Evolutionary conservation across 2,888 invertebrate species (phyloP).

Genomic region (Eupsilia transversa): DNA sequence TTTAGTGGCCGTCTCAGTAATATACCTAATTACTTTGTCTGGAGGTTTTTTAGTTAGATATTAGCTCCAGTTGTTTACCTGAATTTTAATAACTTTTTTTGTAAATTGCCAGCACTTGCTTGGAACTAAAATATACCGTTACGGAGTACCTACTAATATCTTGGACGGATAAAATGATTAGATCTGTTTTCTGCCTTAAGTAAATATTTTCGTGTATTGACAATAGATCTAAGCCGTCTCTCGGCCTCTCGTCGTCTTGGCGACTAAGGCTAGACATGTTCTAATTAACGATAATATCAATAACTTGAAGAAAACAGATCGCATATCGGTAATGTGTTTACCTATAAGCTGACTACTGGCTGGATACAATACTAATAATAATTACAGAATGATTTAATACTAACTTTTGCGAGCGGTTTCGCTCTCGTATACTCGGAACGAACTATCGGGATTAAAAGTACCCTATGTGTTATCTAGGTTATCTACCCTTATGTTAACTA

Average conservation of each 20-base stretch:
- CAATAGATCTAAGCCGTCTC: conserved; percentile 28
- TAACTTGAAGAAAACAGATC: conserved; percentile 52
- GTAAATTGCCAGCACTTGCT: not conserved
- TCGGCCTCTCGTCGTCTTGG: conserved; percentile 10
- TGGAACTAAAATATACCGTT: not conserved
- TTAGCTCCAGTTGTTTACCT: conserved; percentile 14
- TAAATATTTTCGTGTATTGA: conserved; percentile 33
- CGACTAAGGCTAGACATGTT: conserved; percentile 36
- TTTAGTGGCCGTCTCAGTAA: not conserved
- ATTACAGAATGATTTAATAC: not conserved
- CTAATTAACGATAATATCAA: conserved; percentile 61
- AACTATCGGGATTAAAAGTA: no score
- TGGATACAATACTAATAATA: conserved; percentile 20
- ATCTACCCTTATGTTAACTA: no score
- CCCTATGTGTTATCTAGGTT: no score
- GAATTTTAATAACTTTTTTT: conserved; percentile 8
- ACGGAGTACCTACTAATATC: not conserved
- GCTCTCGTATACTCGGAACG: no score
- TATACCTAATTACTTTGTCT: conserved; percentile 18
- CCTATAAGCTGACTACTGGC: conserved; percentile 49
- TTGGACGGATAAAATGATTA: not conserved
- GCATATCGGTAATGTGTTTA: conserved; percentile 66
- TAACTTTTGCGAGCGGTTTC: no score
- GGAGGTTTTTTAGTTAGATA: conserved; percentile 1
- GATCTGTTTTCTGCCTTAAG: conserved; percentile 9